A percentile compares a stretch with the other conserved stretches of the same genome.
phyloP scores from a whole-genome alignment of 2,797 vertebrate species.

The Gephyroberyx darwinii region DNA sequence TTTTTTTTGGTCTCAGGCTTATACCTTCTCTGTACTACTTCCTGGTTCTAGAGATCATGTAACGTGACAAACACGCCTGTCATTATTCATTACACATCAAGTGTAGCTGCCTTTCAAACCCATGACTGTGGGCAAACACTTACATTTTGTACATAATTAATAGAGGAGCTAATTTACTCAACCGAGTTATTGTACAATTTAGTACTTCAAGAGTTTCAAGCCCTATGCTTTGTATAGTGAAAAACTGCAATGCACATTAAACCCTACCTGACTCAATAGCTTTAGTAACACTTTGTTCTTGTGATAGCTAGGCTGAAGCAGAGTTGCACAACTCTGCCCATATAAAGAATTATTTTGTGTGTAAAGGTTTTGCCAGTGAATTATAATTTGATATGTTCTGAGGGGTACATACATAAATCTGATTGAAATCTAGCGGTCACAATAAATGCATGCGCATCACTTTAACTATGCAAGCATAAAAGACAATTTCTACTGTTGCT shows the following conservation, averaged over 20 bases:
- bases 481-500: conserved; percentile 87
- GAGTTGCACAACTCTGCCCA: conserved; percentile 35
- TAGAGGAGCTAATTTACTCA: background rate
- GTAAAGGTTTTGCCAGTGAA: conserved; percentile 44
- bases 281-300: conserved; percentile 43
- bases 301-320: conserved; percentile 16
- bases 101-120: background rate
- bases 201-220: conserved; percentile 5
- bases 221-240: conserved; percentile 39
- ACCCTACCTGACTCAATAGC: conserved; percentile 35
- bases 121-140: background rate
- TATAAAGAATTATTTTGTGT: conserved; percentile 29
- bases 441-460: conserved; percentile 64
- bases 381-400: conserved; percentile 37
- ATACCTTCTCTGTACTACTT: background rate
- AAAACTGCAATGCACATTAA: conserved; percentile 36
- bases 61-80: background rate
- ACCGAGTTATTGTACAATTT: background rate
- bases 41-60: background rate
- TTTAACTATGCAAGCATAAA: conserved; percentile 76
- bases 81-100: background rate
- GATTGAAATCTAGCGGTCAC: conserved; percentile 34
- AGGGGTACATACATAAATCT: conserved; percentile 38
- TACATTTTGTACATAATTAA: conserved; percentile 6
- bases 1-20: conserved; percentile 1